Evolutionary conservation across 2,113 vertebrate species (phyloP), one percentile per base, ranked within the genome.

Genomic region (Spermophilus dauricus): DNA sequence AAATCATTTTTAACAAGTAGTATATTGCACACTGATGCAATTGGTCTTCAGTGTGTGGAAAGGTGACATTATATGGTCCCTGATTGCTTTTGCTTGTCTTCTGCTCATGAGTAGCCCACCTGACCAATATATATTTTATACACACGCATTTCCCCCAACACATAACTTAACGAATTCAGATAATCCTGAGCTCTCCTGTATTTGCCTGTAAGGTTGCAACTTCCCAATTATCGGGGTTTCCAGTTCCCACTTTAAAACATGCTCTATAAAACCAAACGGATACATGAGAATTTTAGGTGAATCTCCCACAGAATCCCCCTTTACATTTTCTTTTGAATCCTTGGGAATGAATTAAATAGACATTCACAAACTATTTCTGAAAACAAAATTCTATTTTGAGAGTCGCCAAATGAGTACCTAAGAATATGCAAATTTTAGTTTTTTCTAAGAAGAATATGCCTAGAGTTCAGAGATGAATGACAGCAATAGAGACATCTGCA

Each of bases 391-490:
- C 80, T 96, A 90, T 95, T 97, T 92, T 89, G 56, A 94, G 34
- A 97, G 39, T 42, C 73, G 85, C 20, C 45, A 76, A 95, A 93
- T 45, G 56, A 96, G 28, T 97, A 30, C 51, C 45, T 92, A 95
- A 95, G 72, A 91, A 42, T 70, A 90, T 96, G 86, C 65, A 97
- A 72, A 96, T 97, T 97, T 96, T 96, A 97, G 92, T 97, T 94
- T 20, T 94, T 95, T 96, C 93, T 93, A 93, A 83, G 73, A 56
- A 91, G 24, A 81, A 73, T 85, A 20, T 81, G 93, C 89, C 86
- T 96, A 73, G 20, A 86, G 34, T 97, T 95, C 78, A 91, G 80
- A 96, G 20, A 93, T 80, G 96, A 93, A 91, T 97, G 73, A 95
- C 67, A 93, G 73, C 42, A 37, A 42, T 20, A 45, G 39, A 51